These are phyloP conservation scores for Melanotus villosus DNA, from an alignment of 2,888 invertebrate genomes.

Conservation along the genomic window DNA sequence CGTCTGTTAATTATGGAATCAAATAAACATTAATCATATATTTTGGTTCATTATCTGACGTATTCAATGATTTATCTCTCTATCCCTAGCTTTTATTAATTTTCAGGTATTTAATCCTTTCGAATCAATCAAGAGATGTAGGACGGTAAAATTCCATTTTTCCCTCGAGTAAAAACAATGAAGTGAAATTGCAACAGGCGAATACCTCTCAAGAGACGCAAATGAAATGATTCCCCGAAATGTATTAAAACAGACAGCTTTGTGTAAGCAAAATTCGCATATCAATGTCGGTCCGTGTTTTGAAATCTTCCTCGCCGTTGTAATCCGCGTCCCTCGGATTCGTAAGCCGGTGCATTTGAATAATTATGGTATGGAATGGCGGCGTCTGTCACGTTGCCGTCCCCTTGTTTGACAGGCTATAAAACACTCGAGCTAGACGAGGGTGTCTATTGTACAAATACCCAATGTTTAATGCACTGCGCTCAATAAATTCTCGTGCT, in stretches of 20 bases:
- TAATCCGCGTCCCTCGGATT: conserved; percentile 40
- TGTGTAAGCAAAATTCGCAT: conserved; percentile 32
- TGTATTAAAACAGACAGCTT: background rate
- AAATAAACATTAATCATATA: no score
- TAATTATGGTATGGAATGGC: conserved; percentile 48
- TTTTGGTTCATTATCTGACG: no score
- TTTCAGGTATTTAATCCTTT: no score
- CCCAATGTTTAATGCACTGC: conserved; percentile 54
- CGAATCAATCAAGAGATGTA: no score
- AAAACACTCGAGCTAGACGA: conserved; percentile 52
- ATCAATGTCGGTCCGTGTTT: conserved; percentile 38
- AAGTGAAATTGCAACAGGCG: no score
- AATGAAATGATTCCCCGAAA: background rate
- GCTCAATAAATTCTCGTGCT: conserved; percentile 50
- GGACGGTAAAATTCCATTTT: no score
- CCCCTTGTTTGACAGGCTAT: conserved; percentile 53
- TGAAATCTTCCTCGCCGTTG: conserved; percentile 36
- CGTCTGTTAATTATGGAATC: no score
- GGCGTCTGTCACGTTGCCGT: conserved; percentile 47
- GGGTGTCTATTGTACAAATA: conserved; percentile 55
- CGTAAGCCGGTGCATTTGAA: conserved; percentile 50
- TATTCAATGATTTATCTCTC: no score
- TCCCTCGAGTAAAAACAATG: no score
- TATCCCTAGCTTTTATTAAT: no score
- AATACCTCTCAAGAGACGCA: background rate